phyloP scores from a whole-genome alignment of 2,797 vertebrate species.

The Gambelia wislizenii region DNA sequence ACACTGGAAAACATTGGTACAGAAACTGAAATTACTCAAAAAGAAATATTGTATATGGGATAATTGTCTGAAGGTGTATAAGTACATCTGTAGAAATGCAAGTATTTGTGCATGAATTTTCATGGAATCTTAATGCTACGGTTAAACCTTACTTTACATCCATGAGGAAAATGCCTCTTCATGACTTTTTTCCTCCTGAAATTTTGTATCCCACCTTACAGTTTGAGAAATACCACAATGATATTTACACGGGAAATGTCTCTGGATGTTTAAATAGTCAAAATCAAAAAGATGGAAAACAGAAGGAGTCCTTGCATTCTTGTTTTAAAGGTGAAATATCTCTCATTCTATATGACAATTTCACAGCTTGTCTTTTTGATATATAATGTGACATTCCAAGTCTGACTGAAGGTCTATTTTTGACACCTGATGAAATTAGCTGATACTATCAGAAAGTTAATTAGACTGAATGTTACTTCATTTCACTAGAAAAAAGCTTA shows the following conservation, averaged over 20 bases:
- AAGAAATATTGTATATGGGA: too few species aligned
- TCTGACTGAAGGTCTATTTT: neutral
- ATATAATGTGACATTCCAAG: neutral
- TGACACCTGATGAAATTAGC: slow-evolving; percentile 7
- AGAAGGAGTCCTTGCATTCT: neutral
- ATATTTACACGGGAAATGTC: neutral
- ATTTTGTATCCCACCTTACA: neutral
- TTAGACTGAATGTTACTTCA: neutral
- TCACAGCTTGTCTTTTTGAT: neutral
- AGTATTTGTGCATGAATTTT: too few species aligned
- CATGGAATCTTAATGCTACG: too few species aligned
- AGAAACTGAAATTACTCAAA: too few species aligned
- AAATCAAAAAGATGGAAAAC: neutral
- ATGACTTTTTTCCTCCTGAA: neutral
- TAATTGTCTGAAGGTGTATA: too few species aligned
- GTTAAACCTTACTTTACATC: neutral
- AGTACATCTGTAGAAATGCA: too few species aligned
- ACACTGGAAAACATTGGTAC: too few species aligned
- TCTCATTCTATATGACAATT: neutral
- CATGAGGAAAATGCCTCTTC: too few species aligned
- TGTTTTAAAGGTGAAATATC: neutral
- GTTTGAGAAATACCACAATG: neutral
- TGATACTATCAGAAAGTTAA: neutral
- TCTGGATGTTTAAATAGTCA: neutral
- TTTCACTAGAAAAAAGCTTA: neutral